phyloP scores from a whole-genome alignment of 1,140 invertebrate species.

The Cherax destructor region DNA sequence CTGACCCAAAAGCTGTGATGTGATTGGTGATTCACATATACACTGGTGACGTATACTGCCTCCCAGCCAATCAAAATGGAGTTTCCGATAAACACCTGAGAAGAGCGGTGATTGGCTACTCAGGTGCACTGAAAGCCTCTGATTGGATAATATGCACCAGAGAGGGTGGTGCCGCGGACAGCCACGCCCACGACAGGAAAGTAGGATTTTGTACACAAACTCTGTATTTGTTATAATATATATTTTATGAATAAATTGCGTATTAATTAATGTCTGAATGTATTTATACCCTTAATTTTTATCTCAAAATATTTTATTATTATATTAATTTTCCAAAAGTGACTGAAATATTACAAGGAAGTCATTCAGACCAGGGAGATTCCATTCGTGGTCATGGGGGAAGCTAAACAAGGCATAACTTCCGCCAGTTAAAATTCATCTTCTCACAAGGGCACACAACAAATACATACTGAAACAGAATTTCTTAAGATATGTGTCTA shows the following conservation, averaged over 20 bases:
- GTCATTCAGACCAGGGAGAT: background rate
- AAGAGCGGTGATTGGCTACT: background rate
- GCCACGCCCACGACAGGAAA: background rate
- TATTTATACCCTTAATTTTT: background rate
- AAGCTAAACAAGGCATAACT: background rate
- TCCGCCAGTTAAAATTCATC: too few species aligned
- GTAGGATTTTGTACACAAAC: background rate
- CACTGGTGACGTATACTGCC: background rate
- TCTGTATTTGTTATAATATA: too few species aligned
- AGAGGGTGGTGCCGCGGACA: background rate
- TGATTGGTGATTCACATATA: background rate
- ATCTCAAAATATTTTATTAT: background rate
- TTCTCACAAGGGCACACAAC: too few species aligned
- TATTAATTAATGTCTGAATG: background rate
- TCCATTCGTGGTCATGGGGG: background rate
- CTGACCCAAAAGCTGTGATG: too few species aligned
- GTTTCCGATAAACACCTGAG: background rate
- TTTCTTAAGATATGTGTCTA: too few species aligned
- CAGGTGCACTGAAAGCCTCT: background rate
- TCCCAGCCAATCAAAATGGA: background rate
- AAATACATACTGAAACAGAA: too few species aligned
- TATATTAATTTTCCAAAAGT: background rate
- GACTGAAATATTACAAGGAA: background rate
- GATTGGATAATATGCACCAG: background rate
- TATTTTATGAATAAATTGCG: background rate